These are phyloP conservation scores for Crotalus helleri DNA, from an alignment of 2,113 vertebrate genomes.

Conservation along the genomic window DNA sequence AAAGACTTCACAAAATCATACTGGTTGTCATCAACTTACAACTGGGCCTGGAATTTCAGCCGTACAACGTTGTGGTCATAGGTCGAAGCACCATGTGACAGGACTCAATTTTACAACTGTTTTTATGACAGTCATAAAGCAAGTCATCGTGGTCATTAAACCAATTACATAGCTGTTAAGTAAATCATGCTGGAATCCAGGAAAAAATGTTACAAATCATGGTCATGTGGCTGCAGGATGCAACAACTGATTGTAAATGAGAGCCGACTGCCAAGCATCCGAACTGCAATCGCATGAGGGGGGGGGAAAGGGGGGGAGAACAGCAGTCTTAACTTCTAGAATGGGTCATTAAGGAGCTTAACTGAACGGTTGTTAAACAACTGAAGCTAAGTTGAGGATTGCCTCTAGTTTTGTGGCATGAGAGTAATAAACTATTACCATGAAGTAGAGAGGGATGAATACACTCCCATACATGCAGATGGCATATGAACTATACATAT, in stretches of 20 bases:
- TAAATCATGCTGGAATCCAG: not conserved
- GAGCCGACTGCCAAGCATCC: not conserved
- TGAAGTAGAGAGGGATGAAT: not conserved
- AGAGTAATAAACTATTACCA: not conserved
- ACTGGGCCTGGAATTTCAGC: not conserved
- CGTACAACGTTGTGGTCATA: not conserved
- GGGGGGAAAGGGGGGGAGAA: not conserved
- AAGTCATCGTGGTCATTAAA: not conserved
- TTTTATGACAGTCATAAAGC: not conserved
- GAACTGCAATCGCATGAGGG: not conserved
- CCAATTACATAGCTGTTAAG: not conserved
- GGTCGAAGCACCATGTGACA: not conserved
- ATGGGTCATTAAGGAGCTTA: not conserved
- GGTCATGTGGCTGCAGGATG: not conserved
- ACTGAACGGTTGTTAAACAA: not conserved
- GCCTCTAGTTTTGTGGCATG: not conserved
- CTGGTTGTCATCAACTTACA: not conserved
- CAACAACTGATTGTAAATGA: not conserved
- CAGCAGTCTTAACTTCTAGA: not conserved
- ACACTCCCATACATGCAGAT: not conserved
- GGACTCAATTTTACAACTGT: not conserved
- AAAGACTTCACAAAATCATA: not conserved
- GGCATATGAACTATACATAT: not conserved
- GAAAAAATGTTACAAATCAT: not conserved
- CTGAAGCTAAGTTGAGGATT: not conserved